Base-by-base conservation (phyloP, 2,888 invertebrate species). In the Drosophila fungiperda region DNA sequence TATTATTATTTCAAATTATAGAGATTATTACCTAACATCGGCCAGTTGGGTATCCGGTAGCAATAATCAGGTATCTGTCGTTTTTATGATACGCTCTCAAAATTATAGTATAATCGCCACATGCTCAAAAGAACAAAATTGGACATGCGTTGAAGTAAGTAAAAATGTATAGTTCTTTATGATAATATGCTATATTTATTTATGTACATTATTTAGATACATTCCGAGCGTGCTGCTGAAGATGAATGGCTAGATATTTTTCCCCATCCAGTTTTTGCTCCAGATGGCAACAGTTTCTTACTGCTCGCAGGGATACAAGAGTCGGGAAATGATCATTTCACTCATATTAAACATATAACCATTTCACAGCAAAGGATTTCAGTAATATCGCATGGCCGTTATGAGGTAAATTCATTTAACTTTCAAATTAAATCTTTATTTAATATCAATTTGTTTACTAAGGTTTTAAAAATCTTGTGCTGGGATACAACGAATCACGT, bases 71-170 rank as follows among this genome's bases (percentile, higher is more conserved):
- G 95, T 98, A 79, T 96, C 97, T 59, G 96, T 97, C 58, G 97
- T 98, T 66, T 99, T 98, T 97, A 96, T 98, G 95, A 98, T 98
- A 93, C 95, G 99, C 84, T 96, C 97, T 52, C 99, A 99, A 94
- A 99, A 99, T 93, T 95, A 97, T 80, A 97, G 97, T 84, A 95
- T 98, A 73, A 95, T 98, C 87, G 96, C 97, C 76, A 95, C 97
- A 76, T 99, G 99, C 93, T 95, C 95, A 72, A 95, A 96, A 52
- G 96, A 88, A 42, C 63, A 96, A 9, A 96, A 95, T 91, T 97
- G 97, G 96, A 95, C 96, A 65, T 99, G 99, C 93, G 94, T 95
- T 80, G 96, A 97, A 95, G 98, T 97, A 90, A 93, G 94, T 57
- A n/a, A 36, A 20, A 1, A 40, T 49, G 11, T 5, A 29, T 26